Evolutionary conservation across 2,888 invertebrate genomes (phyloP).

Genomic region (Drosophila flavopinicola): DNA sequence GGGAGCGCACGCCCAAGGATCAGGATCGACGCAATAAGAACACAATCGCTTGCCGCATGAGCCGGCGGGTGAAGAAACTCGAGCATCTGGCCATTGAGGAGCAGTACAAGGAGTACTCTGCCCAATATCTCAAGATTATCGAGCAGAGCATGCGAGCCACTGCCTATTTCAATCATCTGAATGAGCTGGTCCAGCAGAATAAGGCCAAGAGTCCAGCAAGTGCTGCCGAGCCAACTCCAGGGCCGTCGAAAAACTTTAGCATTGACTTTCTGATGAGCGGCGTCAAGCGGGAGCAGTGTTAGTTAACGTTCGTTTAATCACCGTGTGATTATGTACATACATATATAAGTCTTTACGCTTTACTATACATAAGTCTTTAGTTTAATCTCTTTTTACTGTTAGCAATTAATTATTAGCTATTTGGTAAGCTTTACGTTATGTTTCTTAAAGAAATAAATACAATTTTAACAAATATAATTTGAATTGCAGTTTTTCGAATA

Average conservation of each 20-base stretch:
- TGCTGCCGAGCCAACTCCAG: conserved; percentile 8
- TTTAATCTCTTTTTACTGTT: conserved; percentile 12
- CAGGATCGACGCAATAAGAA: conserved; percentile 82
- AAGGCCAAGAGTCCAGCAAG: conserved; percentile 4
- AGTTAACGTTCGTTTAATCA: conserved; percentile 18
- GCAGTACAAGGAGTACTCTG: conserved; percentile 73
- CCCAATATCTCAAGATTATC: conserved; percentile 61
- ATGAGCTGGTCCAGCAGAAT: conserved; percentile 49
- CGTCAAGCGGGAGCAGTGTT: conserved; percentile 29
- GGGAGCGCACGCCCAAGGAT: conserved; percentile 80
- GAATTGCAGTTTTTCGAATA: neutral
- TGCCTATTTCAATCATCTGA: conserved; percentile 73
- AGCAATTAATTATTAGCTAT: conserved; percentile 9
- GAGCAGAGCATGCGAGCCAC: conserved; percentile 70
- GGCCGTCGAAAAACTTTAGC: conserved; percentile 54
- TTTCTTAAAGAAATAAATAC: conserved; percentile 41
- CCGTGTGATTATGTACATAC: conserved; percentile 30
- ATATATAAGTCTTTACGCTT: no score
- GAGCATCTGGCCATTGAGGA: conserved; percentile 78
- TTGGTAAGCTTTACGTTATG: neutral
- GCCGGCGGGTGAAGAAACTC: conserved; percentile 80
- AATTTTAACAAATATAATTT: neutral
- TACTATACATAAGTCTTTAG: neutral
- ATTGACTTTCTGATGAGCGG: conserved; percentile 68
- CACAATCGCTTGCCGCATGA: conserved; percentile 81